Percentiles rank a stretch among this genome's conserved stretches.
These are phyloP conservation scores for Nomada fabriciana DNA, from an alignment of 2,888 invertebrate species.

Conservation along the genomic window DNA sequence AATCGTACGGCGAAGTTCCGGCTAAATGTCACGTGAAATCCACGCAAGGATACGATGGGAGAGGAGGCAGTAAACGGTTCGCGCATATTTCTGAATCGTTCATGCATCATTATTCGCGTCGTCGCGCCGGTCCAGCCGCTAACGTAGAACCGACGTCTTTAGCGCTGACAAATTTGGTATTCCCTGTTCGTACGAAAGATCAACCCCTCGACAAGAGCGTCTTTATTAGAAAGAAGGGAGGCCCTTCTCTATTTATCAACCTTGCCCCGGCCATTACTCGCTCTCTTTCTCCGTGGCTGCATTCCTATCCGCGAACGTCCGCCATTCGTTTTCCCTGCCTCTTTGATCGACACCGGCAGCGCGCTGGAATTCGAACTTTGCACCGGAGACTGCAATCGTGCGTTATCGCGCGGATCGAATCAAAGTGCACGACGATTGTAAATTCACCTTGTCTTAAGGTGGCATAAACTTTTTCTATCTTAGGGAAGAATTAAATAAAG, in stretches of 20 bases:
- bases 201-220: constrained; percentile 83
- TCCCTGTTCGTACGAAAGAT: constrained; percentile 81
- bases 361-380: constrained; percentile 59
- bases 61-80: constrained; percentile 14
- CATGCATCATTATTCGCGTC: constrained; percentile 62
- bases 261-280: constrained; percentile 75
- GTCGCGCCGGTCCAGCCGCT: constrained; percentile 33
- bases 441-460: background rate
- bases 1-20: background rate
- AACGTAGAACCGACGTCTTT: constrained; percentile 71
- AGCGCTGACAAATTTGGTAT: constrained; percentile 81
- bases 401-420: constrained; percentile 41
- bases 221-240: constrained; percentile 83
- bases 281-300: constrained; percentile 68
- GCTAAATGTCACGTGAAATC: constrained; percentile 35
- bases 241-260: constrained; percentile 82
- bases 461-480: no score
- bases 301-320: constrained; percentile 65
- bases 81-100: constrained; percentile 53
- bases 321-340: constrained; percentile 63
- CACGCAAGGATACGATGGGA: constrained; percentile 9
- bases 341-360: constrained; percentile 58
- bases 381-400: constrained; percentile 30
- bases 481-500: background rate
- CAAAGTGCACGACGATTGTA: constrained; percentile 24